These are phyloP conservation scores for Nicator chloris DNA, from an alignment of 2,113 vertebrate species.

Conservation along the genomic window DNA sequence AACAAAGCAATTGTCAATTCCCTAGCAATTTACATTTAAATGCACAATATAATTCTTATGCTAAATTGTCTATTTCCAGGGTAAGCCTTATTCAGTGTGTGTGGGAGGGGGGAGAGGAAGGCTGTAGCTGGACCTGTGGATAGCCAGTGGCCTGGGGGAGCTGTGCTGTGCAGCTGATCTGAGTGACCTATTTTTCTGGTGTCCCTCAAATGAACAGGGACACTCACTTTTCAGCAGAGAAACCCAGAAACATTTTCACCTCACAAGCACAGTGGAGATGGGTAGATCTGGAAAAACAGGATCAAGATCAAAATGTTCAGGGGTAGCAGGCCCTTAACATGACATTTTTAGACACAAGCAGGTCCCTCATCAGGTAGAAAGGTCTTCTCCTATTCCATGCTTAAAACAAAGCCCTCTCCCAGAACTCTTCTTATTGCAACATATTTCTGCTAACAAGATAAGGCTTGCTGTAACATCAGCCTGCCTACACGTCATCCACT, in stretches of 20 bases:
- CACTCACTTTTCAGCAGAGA: not conserved
- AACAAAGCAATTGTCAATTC: slow-evolving; percentile 12
- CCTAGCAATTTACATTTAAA: slow-evolving; percentile 22
- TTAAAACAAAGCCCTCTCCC: not conserved
- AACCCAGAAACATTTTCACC: not conserved
- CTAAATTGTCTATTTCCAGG: slow-evolving; percentile 7
- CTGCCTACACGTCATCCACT: slow-evolving; percentile 46
- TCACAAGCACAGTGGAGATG: not conserved
- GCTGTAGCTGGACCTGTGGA: not conserved
- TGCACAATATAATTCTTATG: not conserved
- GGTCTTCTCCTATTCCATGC: not conserved
- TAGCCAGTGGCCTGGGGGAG: not conserved
- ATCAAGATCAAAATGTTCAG: not conserved
- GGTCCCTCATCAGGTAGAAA: not conserved
- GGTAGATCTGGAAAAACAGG: not conserved
- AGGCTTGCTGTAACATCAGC: slow-evolving; percentile 56
- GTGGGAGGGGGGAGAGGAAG: not conserved
- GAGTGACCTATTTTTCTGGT: not conserved
- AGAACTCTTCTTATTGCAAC: slow-evolving; percentile 16
- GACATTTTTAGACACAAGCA: not conserved
- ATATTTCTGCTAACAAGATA: slow-evolving; percentile 50
- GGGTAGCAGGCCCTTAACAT: not conserved
- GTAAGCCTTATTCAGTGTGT: not conserved
- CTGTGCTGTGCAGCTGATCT: not conserved
- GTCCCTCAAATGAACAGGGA: not conserved